Percentiles rank a stretch among this genome's conserved stretches.
Conservation (phyloP, 1,140 invertebrate genomes). For the Orius insidiosus region DNA sequence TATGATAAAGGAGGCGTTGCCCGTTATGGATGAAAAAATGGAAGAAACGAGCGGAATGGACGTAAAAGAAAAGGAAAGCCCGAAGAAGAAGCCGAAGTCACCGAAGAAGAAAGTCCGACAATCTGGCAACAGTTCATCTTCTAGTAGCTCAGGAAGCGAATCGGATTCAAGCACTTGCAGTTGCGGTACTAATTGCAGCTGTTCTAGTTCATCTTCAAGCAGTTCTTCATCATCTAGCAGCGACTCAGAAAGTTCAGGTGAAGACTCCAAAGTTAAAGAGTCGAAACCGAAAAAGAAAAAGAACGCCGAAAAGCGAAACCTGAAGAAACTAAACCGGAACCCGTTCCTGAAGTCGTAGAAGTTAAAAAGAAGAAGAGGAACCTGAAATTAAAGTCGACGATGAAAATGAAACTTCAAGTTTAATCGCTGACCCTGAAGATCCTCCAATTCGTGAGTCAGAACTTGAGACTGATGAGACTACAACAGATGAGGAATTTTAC, state of each 20-base stretch:
- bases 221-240: conserved; percentile 47
- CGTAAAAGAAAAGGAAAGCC: conserved; percentile 8
- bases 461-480: conserved; percentile 61
- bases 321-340: conserved; percentile 22
- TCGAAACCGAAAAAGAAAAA: conserved; percentile 26
- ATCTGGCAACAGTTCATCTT: conserved; percentile 30
- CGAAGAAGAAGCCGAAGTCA: conserved; percentile 26
- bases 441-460: conserved; percentile 53
- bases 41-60: conserved; percentile 13
- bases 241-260: conserved; percentile 40
- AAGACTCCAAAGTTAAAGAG: conserved; percentile 27
- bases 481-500: conserved; percentile 73
- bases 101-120: conserved; percentile 28
- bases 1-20: conserved; percentile 15
- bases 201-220: conserved; percentile 42
- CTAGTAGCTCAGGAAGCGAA: conserved; percentile 52
- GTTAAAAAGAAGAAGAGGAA: conserved; percentile 4
- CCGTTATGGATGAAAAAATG: conserved; percentile 8
- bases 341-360: conserved; percentile 1
- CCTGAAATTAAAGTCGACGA: conserved; percentile 9
- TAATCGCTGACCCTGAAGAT: conserved; percentile 24
- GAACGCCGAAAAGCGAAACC: conserved; percentile 23
- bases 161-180: conserved; percentile 56
- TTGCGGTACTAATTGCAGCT: conserved; percentile 62
- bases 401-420: conserved; percentile 13